phyloP scores from a whole-genome alignment of 1,140 invertebrate species.

The Trichomalopsis sarcophagae region DNA sequence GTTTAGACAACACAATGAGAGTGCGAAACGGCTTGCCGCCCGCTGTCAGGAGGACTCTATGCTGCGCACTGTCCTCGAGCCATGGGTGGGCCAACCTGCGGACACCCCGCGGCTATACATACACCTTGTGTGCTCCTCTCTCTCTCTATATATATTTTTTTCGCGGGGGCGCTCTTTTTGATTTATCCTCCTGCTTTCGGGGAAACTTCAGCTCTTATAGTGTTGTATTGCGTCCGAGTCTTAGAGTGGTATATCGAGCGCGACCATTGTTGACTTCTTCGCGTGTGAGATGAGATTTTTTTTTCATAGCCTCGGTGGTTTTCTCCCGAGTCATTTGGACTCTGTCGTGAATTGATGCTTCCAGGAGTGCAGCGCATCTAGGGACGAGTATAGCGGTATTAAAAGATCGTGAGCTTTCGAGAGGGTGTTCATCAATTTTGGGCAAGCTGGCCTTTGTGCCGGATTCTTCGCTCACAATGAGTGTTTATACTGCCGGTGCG shows the following conservation, averaged over 20 bases:
- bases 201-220: constrained; percentile 34
- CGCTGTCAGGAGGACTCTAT: constrained; percentile 63
- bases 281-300: constrained; percentile 15
- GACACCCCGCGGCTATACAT: constrained; percentile 56
- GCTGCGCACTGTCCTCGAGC: constrained; percentile 52
- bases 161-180: constrained; percentile 41
- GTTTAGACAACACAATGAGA: constrained; percentile 59
- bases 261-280: constrained; percentile 10
- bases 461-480: neutral
- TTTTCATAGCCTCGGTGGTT: neutral
- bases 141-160: constrained; percentile 45
- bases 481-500: neutral
- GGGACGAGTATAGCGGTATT: neutral
- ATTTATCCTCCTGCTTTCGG: constrained; percentile 49
- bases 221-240: neutral
- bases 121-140: constrained; percentile 56
- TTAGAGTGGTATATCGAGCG: neutral
- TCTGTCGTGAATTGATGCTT: constrained; percentile 10
- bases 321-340: constrained; percentile 48
- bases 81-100: constrained; percentile 63
- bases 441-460: neutral
- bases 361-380: neutral
- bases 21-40: constrained; percentile 55
- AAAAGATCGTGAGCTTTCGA: constrained; percentile 29
- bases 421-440: constrained; percentile 18